These are phyloP conservation scores for Plemyria rubiginata DNA, from an alignment of 2,888 invertebrate species.

Conservation along the genomic window DNA sequence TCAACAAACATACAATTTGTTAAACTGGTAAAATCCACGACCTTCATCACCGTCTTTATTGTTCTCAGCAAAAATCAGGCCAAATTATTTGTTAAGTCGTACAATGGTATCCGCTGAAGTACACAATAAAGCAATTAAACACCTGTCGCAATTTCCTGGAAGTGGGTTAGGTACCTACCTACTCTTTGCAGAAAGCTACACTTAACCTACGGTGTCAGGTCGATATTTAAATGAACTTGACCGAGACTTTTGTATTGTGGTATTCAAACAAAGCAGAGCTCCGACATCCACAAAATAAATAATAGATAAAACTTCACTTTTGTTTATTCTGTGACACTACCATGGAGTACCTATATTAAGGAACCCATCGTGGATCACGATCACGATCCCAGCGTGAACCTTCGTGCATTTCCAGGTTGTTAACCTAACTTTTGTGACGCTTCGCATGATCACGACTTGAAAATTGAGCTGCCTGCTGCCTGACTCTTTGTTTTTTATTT, in stretches of 20 bases:
- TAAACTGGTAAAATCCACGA: too few species aligned
- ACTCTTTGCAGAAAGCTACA: background rate
- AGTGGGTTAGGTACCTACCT: conserved; percentile 7
- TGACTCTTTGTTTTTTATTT: background rate
- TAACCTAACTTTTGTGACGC: conserved; percentile 49
- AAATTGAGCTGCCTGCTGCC: background rate
- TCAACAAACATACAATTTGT: too few species aligned
- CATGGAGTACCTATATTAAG: conserved; percentile 4
- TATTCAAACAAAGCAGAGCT: background rate
- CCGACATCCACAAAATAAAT: too few species aligned
- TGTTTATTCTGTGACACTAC: conserved; percentile 1
- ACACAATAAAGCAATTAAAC: conserved; percentile 16
- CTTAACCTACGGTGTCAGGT: background rate
- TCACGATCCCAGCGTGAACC: conserved; percentile 53
- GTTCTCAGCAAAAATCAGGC: conserved; percentile 25
- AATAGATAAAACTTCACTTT: background rate
- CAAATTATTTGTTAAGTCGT: conserved; percentile 30
- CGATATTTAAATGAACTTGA: too few species aligned
- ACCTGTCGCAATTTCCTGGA: conserved; percentile 25
- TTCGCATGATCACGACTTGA: conserved; percentile 29
- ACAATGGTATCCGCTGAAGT: conserved; percentile 25
- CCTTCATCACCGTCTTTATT: too few species aligned
- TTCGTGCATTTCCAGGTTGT: conserved; percentile 51
- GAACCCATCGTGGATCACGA: conserved; percentile 51
- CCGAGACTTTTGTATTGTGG: too few species aligned